These are phyloP conservation scores for Gila orcuttii DNA, from an alignment of 2,113 vertebrate species.

Conservation along the genomic window DNA sequence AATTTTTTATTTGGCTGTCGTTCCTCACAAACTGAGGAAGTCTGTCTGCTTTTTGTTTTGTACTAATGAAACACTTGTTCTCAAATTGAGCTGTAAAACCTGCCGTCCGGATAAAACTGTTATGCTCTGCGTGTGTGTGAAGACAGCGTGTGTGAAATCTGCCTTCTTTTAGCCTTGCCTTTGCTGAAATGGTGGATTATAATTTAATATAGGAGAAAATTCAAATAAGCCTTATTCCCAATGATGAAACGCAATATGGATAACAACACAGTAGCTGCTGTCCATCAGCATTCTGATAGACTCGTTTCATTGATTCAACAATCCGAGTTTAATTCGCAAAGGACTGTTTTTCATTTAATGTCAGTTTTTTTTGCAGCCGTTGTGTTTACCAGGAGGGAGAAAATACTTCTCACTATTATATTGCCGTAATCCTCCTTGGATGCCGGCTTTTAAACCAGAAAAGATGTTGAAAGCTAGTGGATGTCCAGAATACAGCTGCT, in stretches of 20 bases:
- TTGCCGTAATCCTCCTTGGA: conserved; percentile 22
- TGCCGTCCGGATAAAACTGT: conserved; percentile 29
- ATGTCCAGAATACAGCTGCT: not conserved
- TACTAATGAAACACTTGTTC: conserved; percentile 64
- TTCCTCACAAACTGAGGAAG: conserved; percentile 38
- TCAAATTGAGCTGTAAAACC: conserved; percentile 51
- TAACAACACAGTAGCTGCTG: conserved; percentile 42
- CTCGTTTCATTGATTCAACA: conserved; percentile 24
- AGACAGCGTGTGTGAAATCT: not conserved
- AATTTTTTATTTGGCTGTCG: conserved; percentile 55
- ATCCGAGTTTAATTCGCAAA: not conserved
- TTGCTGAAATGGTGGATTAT: conserved; percentile 38
- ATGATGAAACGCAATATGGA: not conserved
- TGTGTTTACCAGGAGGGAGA: conserved; percentile 7
- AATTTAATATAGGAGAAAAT: not conserved
- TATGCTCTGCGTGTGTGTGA: conserved; percentile 5
- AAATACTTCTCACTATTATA: not conserved
- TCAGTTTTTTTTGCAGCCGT: not conserved
- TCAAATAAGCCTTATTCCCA: conserved; percentile 14
- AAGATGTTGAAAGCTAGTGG: not conserved
- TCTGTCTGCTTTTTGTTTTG: conserved; percentile 58
- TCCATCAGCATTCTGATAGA: not conserved
- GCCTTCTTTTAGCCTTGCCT: conserved; percentile 19
- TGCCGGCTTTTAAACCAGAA: conserved; percentile 24
- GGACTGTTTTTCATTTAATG: conserved; percentile 26